phyloP scores from a whole-genome alignment of 2,113 vertebrate species.

The Pipa parva region DNA sequence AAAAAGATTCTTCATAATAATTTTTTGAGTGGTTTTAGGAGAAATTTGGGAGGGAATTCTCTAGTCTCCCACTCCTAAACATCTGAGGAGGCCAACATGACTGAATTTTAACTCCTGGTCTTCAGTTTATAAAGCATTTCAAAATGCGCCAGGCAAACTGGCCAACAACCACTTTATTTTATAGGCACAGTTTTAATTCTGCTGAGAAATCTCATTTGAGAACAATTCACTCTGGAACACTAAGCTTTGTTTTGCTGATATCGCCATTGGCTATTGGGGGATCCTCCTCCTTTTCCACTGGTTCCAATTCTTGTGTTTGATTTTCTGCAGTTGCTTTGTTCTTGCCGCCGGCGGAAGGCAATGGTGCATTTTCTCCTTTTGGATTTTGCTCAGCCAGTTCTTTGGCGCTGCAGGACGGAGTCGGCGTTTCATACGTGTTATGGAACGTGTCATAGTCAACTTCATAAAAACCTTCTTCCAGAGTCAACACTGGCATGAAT shows the following conservation, averaged over 20 bases:
- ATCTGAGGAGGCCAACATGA: too few species aligned
- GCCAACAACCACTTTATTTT: background rate
- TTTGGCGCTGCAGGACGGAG: conserved; percentile 21
- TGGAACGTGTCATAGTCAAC: conserved; percentile 36
- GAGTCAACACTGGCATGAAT: conserved; percentile 31
- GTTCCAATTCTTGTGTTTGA: background rate
- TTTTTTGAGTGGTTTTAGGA: too few species aligned
- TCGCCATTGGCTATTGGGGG: conserved; percentile 18
- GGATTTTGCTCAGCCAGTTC: conserved; percentile 24
- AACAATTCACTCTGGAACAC: background rate
- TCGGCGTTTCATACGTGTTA: conserved; percentile 29
- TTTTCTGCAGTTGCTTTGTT: conserved; percentile 1
- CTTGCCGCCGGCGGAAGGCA: conserved; percentile 8
- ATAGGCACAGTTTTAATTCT: background rate
- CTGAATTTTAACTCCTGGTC: too few species aligned
- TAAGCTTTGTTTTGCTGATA: conserved; percentile 9
- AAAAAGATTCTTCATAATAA: too few species aligned
- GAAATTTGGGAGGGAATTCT: too few species aligned
- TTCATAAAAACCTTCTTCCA: conserved; percentile 36
- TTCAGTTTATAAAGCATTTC: too few species aligned
- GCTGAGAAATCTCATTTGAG: background rate
- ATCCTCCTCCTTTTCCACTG: background rate
- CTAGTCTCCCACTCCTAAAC: too few species aligned
- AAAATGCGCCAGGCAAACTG: too few species aligned
- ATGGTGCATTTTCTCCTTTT: conserved; percentile 13